Base-by-base conservation (phyloP, 2,797 vertebrate genomes). In the Argyrosomus regius region DNA sequence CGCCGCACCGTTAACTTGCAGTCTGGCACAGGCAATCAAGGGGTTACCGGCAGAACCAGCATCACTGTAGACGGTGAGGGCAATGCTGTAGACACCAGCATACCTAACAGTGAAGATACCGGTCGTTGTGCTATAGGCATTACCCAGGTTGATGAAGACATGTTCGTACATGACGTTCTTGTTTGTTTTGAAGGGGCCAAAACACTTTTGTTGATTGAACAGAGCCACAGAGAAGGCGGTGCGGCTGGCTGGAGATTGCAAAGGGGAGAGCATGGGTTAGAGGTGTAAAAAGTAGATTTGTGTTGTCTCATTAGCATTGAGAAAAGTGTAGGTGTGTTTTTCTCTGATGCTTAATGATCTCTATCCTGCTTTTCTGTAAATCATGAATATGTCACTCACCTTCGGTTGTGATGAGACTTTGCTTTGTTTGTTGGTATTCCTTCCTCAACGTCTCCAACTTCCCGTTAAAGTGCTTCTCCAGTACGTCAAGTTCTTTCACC, bases 11-110 rank as follows among this genome's bases (percentile, higher is more conserved):
- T 96, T 95, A 3, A 93, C 76, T n/a, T 45, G 59, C 52, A 96
- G 68, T 3, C 1, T 46, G 35, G 75, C 92, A 3, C 94, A 95
- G 59, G 86, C 87, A 0, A 52, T 64, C 28, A 95, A 64, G 0
- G 0, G 0, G 18, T 6, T 50, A 0, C 60, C 59, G 0, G 83
- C 18, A 3, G 89, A 31, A 0, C 94, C 94, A 0, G 93, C 62
- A 1, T 95, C 93, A 11, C 93, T 95, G 86, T 88, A 94, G 22
- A 88, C 62, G 0, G 93, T 95, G 13, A 95, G 13, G 0, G 94
- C 85, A 26, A 96, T 20, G 68, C 65, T 92, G 84, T 96, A 96
- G 77, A 95, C 81, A 0, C 96, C 96, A 0, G 92, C 82, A 49
- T 26, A 64, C 1, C 86, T 88, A 0, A 80, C 92, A 0, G 85